phyloP scores from a whole-genome alignment of 2,113 vertebrate genomes.

The Cepphus grylle region DNA sequence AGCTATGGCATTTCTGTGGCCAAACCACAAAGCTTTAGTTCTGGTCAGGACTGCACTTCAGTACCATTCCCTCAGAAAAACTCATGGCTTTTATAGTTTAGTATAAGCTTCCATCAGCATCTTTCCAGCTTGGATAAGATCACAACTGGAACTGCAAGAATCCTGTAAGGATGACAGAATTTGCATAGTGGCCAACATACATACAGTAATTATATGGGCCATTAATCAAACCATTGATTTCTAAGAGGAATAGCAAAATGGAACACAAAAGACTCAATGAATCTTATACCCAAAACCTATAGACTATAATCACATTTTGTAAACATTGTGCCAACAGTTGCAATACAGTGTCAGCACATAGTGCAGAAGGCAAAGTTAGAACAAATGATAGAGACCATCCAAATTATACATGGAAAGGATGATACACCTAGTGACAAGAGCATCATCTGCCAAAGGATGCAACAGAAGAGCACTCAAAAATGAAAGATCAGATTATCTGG shows the following conservation, averaged over 20 bases:
- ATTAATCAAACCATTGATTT: constrained; percentile 4
- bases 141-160: background rate
- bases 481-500: background rate
- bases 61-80: background rate
- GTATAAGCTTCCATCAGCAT: background rate
- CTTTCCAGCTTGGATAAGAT: background rate
- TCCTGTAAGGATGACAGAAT: background rate
- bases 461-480: background rate
- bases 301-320: background rate
- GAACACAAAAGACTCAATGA: background rate
- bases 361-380: background rate
- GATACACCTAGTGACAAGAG: background rate
- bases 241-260: background rate
- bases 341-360: background rate
- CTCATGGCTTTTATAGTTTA: background rate
- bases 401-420: background rate
- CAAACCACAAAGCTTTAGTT: background rate
- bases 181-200: background rate
- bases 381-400: background rate
- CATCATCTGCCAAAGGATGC: background rate
- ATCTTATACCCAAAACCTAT: background rate
- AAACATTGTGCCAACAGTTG: background rate
- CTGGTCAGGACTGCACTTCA: background rate
- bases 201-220: background rate
- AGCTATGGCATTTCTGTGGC: background rate